Conservation (phyloP, 2,888 invertebrate species). For the Patella pellucida region DNA sequence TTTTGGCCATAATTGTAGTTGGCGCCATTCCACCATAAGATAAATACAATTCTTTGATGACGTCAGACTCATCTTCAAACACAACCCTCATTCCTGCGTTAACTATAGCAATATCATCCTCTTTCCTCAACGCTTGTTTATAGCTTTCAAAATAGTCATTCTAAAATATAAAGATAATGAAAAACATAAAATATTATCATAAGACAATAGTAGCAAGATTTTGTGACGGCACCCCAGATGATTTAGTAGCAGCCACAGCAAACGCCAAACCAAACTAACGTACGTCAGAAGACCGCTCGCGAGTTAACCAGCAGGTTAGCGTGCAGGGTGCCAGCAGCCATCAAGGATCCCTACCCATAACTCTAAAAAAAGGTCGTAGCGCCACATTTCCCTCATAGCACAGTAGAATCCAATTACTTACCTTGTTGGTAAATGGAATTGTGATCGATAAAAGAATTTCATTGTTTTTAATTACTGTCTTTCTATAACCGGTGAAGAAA, state of each 20-base stretch:
- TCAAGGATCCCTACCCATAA: too few relatives aligned
- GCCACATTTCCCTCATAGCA: too few relatives aligned
- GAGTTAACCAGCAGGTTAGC: too few relatives aligned
- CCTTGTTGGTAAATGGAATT: slow-evolving; percentile 78
- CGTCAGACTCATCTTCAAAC: slow-evolving; percentile 74
- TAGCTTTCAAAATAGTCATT: slow-evolving; percentile 81
- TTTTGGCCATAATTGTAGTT: slow-evolving; percentile 82
- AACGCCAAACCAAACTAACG: too few relatives aligned
- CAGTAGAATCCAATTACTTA: slow-evolving; percentile 23
- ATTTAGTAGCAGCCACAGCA: too few relatives aligned
- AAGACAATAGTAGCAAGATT: too few relatives aligned
- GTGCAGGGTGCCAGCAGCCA: too few relatives aligned
- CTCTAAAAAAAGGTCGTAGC: too few relatives aligned
- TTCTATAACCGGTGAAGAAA: slow-evolving; percentile 92
- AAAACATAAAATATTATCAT: neutral
- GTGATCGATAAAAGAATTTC: slow-evolving; percentile 86
- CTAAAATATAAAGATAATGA: slow-evolving; percentile 36
- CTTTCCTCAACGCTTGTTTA: slow-evolving; percentile 91
- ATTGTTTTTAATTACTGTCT: slow-evolving; percentile 79
- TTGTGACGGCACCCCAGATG: too few relatives aligned
- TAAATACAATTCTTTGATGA: slow-evolving; percentile 77
- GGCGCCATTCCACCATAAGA: slow-evolving; percentile 95
- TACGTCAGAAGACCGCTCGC: too few relatives aligned
- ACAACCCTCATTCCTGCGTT: slow-evolving; percentile 83
- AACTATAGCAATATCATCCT: slow-evolving; percentile 96